Conservation (phyloP, 2,113 vertebrate genomes). For the Catharus fuscescens region DNA sequence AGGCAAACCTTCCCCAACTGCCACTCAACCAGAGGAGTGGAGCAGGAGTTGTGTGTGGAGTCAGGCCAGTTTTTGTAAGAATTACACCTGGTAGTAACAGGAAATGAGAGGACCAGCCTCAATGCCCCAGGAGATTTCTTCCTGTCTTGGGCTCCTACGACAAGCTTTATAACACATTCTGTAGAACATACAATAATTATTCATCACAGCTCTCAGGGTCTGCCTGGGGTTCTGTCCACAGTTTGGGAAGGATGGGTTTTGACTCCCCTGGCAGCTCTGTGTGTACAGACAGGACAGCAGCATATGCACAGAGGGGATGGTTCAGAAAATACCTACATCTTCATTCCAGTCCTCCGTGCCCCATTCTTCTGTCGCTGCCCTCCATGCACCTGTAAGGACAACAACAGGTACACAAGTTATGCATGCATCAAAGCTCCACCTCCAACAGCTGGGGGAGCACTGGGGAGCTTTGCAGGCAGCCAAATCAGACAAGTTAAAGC, state of each 20-base stretch:
- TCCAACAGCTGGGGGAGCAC: not conserved
- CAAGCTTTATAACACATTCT: not conserved
- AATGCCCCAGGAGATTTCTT: not conserved
- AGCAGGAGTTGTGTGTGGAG: not conserved
- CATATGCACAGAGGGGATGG: not conserved
- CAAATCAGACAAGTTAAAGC: not conserved
- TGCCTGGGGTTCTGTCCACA: not conserved
- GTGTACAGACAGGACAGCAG: not conserved
- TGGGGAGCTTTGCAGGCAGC: constrained; percentile 41
- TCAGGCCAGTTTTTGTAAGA: not conserved
- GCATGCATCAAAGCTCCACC: not conserved
- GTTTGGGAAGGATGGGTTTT: not conserved
- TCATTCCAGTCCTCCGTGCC: constrained; percentile 99
- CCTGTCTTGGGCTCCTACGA: not conserved
- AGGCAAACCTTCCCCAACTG: not conserved
- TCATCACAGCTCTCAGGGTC: not conserved
- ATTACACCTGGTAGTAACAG: not conserved
- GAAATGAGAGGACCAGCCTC: not conserved
- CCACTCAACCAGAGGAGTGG: accelerated
- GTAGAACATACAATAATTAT: not conserved
- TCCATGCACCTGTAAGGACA: constrained; percentile 87
- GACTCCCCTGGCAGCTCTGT: not conserved
- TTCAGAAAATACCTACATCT: constrained; percentile 85
- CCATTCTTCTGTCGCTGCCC: constrained; percentile 93
- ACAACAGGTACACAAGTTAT: not conserved